phyloP scores from a whole-genome alignment of 2,113 vertebrate species.

The Hypomesus transpacificus region DNA sequence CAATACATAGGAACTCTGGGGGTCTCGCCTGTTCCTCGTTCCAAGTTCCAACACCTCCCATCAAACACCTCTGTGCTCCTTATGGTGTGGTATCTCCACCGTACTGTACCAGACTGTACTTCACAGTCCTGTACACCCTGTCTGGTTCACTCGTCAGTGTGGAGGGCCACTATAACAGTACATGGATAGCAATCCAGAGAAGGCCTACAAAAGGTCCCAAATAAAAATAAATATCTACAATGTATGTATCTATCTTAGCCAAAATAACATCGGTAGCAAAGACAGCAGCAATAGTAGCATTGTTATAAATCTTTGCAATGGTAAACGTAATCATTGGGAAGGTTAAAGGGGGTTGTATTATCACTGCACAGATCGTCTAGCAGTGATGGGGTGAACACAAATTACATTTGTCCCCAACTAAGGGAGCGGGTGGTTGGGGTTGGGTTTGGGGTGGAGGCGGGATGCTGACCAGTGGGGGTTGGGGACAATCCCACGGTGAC shows the following conservation, averaged over 20 bases:
- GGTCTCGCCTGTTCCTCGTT: conserved; percentile 52
- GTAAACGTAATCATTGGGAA: conserved; percentile 62
- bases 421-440: conserved; percentile 50
- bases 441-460: conserved; percentile 36
- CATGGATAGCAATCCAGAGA: no score
- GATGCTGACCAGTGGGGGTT: conserved; percentile 24
- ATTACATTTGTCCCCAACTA: conserved; percentile 56
- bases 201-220: background rate
- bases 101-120: background rate
- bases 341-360: conserved; percentile 64
- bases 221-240: background rate
- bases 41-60: conserved; percentile 43
- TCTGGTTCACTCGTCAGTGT: background rate
- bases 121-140: background rate
- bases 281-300: conserved; percentile 14
- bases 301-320: conserved; percentile 55
- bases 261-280: background rate
- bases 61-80: background rate
- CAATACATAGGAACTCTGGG: conserved; percentile 51
- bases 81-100: conserved; percentile 1
- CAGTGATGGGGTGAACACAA: conserved; percentile 69
- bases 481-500: conserved; percentile 62
- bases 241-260: background rate
- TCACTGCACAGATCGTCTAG: conserved; percentile 62
- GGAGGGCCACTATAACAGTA: no score